Evolutionary conservation across 2,113 vertebrate genomes (phyloP), one percentile per base, ranked within the genome.

Genomic region (Serilophus lunatus): DNA sequence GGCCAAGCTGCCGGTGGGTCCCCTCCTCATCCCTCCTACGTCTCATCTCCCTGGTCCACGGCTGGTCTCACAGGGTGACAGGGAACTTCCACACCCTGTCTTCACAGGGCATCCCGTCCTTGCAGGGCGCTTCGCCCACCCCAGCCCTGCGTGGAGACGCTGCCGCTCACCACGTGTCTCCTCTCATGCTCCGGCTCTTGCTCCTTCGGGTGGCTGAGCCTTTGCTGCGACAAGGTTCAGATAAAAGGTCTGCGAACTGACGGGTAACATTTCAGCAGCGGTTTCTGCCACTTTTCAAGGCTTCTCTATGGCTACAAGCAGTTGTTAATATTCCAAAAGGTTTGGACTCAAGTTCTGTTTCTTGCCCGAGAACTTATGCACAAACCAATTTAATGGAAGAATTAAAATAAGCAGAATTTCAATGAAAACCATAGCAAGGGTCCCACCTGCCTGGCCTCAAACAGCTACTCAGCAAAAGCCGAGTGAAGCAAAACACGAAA

Each of bases 11-110:
- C 42, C 1, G 6, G 8, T 3, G 3, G 23, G 4, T 49, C 24
- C 28, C n/a, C 13, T 87, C 7, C 38, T 11, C 12, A 3, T 15
- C 28, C 11, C 53, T 28, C 14, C 25, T 54, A 16, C 28, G 59
- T 10, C 7, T 40, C 36, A 23, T 15, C 10, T 9, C 33, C 33
- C 5, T 0, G 1, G 15, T 18, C 6, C 1, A 4, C 6, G 38
- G 25, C 75, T 53, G 38, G 25, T 18, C 22, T 23, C 2, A 22
- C 45, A 22, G 45, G 45, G 45, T 47, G 45, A 22, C 45, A 45
- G 8, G 26, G 26, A 53, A 4, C 16, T 28, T 2, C n/a, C 31
- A n/a, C 31, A 47, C 15, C 14, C 10, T n/a, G 64, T 66, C 42
- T 31, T n/a, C 22, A n/a, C 42, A 47, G 22, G 31, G 10, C 1